Conservation (phyloP, 2,113 vertebrate genomes). For the Ploceus nigricollis region DNA sequence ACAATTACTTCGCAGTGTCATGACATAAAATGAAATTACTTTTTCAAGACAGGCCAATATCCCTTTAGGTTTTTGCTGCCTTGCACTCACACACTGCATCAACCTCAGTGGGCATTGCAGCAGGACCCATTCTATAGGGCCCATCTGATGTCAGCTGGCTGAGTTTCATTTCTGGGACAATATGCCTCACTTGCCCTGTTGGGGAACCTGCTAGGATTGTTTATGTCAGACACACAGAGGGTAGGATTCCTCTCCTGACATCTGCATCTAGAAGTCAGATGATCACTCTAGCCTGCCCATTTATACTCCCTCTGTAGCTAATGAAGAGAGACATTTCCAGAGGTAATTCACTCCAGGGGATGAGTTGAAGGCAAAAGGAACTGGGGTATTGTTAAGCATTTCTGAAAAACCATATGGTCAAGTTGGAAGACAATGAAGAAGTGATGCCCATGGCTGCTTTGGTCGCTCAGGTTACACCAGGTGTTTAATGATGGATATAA, state of each 20-base stretch:
- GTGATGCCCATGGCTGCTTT: neutral
- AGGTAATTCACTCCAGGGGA: neutral
- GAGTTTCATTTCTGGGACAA: neutral
- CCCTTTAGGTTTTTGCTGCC: neutral
- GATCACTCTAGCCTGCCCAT: neutral
- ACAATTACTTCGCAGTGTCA: neutral
- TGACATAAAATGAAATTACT: slow-evolving; percentile 1
- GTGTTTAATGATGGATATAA: neutral
- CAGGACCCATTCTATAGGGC: neutral
- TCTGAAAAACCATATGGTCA: neutral
- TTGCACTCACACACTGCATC: neutral
- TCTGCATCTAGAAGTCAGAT: neutral
- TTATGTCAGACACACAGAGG: neutral
- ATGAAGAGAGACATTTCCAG: neutral
- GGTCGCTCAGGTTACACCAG: neutral
- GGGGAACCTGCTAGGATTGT: neutral
- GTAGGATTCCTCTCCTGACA: neutral
- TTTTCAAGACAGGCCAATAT: neutral
- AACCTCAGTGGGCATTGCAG: neutral
- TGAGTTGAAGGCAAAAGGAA: neutral
- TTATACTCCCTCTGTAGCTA: neutral
- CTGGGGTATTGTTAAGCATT: neutral
- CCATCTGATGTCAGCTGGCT: neutral
- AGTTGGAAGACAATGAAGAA: neutral
- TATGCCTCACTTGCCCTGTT: neutral